phyloP scores from a whole-genome alignment of 2,113 vertebrate genomes.

The Hydropotes inermis region DNA sequence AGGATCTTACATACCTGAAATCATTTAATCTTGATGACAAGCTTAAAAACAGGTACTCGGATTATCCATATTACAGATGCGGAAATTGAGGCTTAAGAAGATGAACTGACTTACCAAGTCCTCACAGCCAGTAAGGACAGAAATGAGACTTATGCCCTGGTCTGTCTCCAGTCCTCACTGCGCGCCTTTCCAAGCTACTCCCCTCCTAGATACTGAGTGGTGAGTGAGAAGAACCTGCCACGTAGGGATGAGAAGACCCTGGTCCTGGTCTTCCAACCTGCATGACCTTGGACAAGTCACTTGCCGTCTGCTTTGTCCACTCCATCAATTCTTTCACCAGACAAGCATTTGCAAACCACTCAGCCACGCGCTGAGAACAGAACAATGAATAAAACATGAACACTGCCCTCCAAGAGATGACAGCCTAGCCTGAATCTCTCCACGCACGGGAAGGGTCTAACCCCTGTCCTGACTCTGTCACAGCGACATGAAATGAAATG shows the following conservation, averaged over 20 bases:
- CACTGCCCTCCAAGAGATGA: background rate
- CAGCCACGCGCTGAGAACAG: background rate
- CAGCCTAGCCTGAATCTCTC: background rate
- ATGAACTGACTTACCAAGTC: background rate
- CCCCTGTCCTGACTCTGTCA: background rate
- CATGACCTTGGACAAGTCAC: slow-evolving; percentile 23
- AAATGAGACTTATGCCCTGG: background rate
- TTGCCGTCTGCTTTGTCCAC: background rate
- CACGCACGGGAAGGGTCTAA: background rate
- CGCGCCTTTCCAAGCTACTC: background rate
- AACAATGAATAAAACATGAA: background rate
- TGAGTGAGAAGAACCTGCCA: background rate
- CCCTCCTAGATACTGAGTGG: background rate
- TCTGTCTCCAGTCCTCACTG: background rate
- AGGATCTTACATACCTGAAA: background rate
- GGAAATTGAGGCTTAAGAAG: background rate
- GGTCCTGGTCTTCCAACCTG: background rate
- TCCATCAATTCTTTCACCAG: background rate
- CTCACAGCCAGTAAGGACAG: background rate
- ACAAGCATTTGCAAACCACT: slow-evolving; percentile 11
- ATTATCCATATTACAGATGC: background rate
- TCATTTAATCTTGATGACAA: background rate
- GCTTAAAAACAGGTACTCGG: background rate
- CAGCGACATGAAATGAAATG: background rate
- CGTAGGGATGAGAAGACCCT: background rate